Evolutionary conservation across 2,888 invertebrate species (phyloP).

Genomic region (Morinoia aosen): DNA sequence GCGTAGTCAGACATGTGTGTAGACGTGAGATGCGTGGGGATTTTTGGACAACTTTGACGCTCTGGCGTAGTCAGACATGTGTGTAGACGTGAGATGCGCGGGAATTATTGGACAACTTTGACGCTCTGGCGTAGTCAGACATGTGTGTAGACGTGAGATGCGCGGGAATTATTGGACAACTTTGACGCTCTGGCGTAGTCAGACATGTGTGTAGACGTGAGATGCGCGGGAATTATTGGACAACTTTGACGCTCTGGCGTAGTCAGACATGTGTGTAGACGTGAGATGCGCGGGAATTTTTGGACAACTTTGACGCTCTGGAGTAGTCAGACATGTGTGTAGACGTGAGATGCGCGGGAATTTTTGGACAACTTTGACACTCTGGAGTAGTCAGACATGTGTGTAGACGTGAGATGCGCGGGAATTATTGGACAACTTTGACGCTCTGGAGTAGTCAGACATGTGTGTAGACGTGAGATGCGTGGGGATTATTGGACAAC

Average conservation of each 20-base stretch:
- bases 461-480: neutral
- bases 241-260: neutral
- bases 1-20: too few species aligned
- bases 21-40: too few species aligned
- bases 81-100: neutral
- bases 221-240: neutral
- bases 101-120: too few species aligned
- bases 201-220: too few species aligned
- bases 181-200: neutral
- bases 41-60: neutral
- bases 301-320: too few species aligned
- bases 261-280: neutral
- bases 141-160: too few species aligned
- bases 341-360: too few species aligned
- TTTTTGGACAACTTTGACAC: neutral
- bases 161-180: neutral
- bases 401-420: too few species aligned
- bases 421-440: neutral
- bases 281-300: neutral
- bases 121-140: too few species aligned
- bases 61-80: neutral
- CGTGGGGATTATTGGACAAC: neutral
- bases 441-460: neutral
- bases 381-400: neutral
- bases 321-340: too few species aligned